Percentiles rank a stretch among this genome's conserved stretches.
Conservation (phyloP, 2,888 invertebrate genomes). For the Eucriotettix oculatus region DNA sequence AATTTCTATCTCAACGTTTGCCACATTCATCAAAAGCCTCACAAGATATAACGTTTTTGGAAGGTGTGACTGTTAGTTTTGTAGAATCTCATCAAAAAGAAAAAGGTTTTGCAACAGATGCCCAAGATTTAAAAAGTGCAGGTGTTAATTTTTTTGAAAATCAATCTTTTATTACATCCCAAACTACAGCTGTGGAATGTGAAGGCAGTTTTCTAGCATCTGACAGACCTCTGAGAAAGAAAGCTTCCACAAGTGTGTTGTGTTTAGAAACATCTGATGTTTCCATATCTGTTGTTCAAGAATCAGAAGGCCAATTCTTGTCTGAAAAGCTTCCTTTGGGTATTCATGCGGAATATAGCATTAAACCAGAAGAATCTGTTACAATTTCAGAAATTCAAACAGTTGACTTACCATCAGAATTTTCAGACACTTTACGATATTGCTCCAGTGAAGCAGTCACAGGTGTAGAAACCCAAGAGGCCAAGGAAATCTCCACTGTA, state of each 20-base stretch:
- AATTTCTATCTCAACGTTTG: conserved; percentile 28
- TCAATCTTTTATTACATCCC: conserved; percentile 39
- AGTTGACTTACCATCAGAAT: conserved; percentile 35
- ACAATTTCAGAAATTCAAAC: conserved; percentile 39
- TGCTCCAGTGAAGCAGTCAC: conserved; percentile 33
- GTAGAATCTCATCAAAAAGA: conserved; percentile 37
- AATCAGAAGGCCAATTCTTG: conserved; percentile 42
- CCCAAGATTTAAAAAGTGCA: conserved; percentile 35
- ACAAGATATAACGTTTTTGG: conserved; percentile 30
- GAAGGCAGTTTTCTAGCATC: conserved; percentile 33
- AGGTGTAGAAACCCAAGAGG: conserved; percentile 40
- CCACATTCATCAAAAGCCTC: conserved; percentile 30
- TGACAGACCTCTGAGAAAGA: conserved; percentile 26
- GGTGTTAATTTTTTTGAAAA: conserved; percentile 41
- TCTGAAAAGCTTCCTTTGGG: conserved; percentile 32
- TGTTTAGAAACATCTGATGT: conserved; percentile 40
- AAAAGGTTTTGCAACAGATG: conserved; percentile 5
- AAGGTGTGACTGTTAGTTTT: conserved; percentile 37
- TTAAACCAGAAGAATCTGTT: conserved; percentile 41
- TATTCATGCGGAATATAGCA: conserved; percentile 36
- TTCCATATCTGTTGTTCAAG: conserved; percentile 42
- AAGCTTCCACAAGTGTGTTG: conserved; percentile 27
- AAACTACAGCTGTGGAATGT: conserved; percentile 41
- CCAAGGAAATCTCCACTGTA: conserved; percentile 43
- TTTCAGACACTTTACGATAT: conserved; percentile 35